Evolutionary conservation across 2,113 vertebrate genomes (phyloP).

Genomic region (Leptosomus discolor): DNA sequence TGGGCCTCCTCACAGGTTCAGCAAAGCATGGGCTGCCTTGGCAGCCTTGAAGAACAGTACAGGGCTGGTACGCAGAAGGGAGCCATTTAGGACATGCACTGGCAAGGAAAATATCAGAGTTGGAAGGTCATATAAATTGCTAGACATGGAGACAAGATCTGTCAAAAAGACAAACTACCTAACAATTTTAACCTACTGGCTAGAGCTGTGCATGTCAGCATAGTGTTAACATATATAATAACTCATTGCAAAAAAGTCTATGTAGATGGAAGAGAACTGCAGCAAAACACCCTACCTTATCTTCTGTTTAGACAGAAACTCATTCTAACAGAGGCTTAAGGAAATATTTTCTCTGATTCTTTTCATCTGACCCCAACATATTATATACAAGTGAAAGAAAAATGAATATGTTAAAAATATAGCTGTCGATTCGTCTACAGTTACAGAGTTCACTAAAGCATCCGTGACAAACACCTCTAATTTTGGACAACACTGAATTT

Average conservation of each 20-base stretch:
- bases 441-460: background rate
- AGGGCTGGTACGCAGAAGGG: rapidly evolving
- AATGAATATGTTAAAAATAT: background rate
- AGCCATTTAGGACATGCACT: background rate
- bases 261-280: background rate
- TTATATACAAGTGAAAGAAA: background rate
- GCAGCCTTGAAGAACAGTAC: background rate
- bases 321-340: background rate
- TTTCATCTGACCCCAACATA: background rate
- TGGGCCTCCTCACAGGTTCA: background rate
- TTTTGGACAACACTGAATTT: background rate
- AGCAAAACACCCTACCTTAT: background rate
- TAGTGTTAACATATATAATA: constrained; percentile 40
- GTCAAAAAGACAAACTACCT: constrained; percentile 64
- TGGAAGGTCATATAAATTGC: constrained; percentile 52
- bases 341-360: background rate
- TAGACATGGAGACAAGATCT: constrained; percentile 39
- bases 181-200: constrained; percentile 41
- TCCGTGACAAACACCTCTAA: background rate
- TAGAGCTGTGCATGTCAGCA: constrained; percentile 11
- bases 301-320: background rate
- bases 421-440: background rate
- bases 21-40: background rate
- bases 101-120: constrained; percentile 52
- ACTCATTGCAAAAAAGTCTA: background rate